Evolutionary conservation across 2,797 vertebrate species (phyloP).

Genomic region (Argentina silus): DNA sequence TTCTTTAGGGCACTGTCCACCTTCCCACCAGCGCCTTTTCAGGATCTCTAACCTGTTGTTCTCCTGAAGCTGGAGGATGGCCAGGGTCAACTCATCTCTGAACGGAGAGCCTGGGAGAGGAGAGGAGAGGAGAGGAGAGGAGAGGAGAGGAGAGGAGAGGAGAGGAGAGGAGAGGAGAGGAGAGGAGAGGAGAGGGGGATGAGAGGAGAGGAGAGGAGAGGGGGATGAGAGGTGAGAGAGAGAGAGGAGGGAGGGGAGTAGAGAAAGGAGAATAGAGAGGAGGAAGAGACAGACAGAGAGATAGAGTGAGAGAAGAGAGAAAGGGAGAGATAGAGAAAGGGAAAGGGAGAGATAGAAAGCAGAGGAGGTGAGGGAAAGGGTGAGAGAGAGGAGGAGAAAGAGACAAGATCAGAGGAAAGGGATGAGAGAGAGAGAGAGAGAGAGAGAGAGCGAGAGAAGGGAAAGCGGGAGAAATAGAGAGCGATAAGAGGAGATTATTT

Average conservation of each 20-base stretch:
- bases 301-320: constrained; percentile 18
- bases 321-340: not conserved
- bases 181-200: not conserved
- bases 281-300: not conserved
- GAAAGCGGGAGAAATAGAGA: not conserved
- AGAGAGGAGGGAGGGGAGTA: constrained; percentile 13
- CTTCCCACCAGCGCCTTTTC: constrained; percentile 95
- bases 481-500: constrained; percentile 2
- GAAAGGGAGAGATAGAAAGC: not conserved
- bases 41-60: constrained; percentile 93
- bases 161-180: not conserved
- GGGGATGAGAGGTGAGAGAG: not conserved
- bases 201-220: constrained; percentile 13
- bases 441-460: constrained; percentile 18
- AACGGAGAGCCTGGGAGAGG: constrained; percentile 85
- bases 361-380: not conserved
- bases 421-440: not conserved
- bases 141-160: not conserved
- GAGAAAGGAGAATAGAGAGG: constrained; percentile 29
- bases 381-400: not conserved
- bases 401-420: constrained; percentile 1
- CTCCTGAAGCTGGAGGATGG: constrained; percentile 92
- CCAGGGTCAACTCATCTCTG: constrained; percentile 91
- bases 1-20: constrained; percentile 90
- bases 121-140: constrained; percentile 23